phyloP scores from a whole-genome alignment of 2,888 invertebrate species.

The Cordilura impudica region DNA sequence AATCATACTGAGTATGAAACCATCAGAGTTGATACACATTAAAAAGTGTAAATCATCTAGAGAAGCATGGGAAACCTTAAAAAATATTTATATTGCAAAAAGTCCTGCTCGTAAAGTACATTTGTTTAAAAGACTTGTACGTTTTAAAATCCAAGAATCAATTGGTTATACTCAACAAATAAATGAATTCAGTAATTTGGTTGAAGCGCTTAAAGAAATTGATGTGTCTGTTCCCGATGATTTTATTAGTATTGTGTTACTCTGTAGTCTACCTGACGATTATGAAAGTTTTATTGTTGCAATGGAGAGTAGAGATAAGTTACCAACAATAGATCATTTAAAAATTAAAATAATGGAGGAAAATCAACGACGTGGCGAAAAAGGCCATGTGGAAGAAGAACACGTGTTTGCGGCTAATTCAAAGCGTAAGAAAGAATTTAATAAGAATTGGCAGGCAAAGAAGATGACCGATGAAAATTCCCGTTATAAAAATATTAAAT shows the following conservation, averaged over 20 bases:
- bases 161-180: constrained; percentile 35
- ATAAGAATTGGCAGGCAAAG: neutral
- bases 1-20: constrained; percentile 24
- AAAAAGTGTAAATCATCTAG: constrained; percentile 15
- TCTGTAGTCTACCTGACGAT: constrained; percentile 53
- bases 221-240: constrained; percentile 45
- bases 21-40: constrained; percentile 30
- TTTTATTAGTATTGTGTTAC: constrained; percentile 41
- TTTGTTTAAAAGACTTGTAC: constrained; percentile 44
- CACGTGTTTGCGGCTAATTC: constrained; percentile 41
- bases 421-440: neutral
- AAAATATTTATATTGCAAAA: neutral
- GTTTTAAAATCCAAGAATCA: constrained; percentile 32
- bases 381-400: constrained; percentile 2
- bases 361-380: constrained; percentile 35
- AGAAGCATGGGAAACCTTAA: constrained; percentile 17
- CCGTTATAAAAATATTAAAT: constrained; percentile 15
- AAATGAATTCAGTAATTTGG: constrained; percentile 40
- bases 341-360: constrained; percentile 49
- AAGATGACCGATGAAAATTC: neutral
- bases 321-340: constrained; percentile 46
- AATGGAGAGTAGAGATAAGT: constrained; percentile 51
- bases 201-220: constrained; percentile 47
- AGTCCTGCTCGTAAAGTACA: constrained; percentile 44
- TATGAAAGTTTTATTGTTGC: constrained; percentile 58